Evolutionary conservation across 2,113 vertebrate genomes (phyloP).

Genomic region (Amphilophus citrinellus): DNA sequence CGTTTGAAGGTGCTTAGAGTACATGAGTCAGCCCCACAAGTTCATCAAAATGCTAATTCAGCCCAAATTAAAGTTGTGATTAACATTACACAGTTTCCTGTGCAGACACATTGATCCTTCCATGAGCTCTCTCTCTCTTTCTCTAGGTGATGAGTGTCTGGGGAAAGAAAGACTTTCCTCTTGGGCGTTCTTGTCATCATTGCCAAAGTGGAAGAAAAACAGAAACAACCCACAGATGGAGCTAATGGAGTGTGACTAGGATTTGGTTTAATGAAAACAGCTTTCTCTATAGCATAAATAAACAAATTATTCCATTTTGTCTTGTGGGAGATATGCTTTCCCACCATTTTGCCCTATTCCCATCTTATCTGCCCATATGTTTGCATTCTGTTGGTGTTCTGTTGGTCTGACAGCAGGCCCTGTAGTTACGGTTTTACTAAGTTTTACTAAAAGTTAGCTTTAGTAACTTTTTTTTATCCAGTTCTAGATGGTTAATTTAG

Average conservation of each 20-base stretch:
- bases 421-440: neutral
- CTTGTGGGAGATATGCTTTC: neutral
- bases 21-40: conserved; percentile 91
- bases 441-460: neutral
- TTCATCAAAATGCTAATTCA: conserved; percentile 99
- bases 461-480: neutral
- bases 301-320: neutral
- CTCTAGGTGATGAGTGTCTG: conserved; percentile 63
- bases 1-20: conserved; percentile 94
- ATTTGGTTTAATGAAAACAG: conserved; percentile 28
- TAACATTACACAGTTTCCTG: conserved; percentile 98
- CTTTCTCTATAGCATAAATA: conserved; percentile 14
- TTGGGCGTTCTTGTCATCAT: conserved; percentile 46
- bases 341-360: neutral
- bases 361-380: neutral
- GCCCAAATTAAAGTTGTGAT: conserved; percentile 99
- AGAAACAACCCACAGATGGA: conserved; percentile 36
- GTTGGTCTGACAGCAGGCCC: neutral
- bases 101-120: conserved; percentile 95
- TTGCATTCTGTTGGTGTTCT: neutral
- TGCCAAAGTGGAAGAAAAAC: conserved; percentile 58
- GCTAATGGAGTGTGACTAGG: conserved; percentile 28
- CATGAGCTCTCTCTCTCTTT: conserved; percentile 75
- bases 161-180: conserved; percentile 50
- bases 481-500: neutral